phyloP scores from a whole-genome alignment of 1,140 invertebrate genomes.

The Solenopsis fugax region DNA sequence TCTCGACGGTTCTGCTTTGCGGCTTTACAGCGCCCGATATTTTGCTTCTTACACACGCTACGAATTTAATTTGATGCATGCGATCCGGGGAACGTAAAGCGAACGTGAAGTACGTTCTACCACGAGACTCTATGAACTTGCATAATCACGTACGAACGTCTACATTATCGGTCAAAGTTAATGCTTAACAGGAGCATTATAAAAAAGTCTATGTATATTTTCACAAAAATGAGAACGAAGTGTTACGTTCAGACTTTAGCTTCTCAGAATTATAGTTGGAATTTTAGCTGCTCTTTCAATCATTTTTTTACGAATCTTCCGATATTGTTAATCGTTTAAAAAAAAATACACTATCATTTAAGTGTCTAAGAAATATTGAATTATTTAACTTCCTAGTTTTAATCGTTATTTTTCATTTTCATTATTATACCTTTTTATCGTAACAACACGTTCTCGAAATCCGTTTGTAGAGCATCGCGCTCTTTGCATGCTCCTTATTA shows the following conservation, averaged over 20 bases:
- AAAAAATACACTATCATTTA: neutral
- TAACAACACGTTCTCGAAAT: neutral
- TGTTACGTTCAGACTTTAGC: neutral
- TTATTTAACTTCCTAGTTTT: neutral
- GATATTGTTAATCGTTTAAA: neutral
- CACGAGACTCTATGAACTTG: conserved; percentile 14
- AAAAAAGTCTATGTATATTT: neutral
- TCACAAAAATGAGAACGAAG: neutral
- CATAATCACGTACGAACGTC: conserved; percentile 18
- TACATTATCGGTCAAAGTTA: conserved; percentile 16
- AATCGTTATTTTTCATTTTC: neutral
- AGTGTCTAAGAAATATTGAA: neutral
- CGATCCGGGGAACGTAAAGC: conserved; percentile 40
- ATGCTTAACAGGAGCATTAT: neutral
- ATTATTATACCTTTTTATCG: neutral
- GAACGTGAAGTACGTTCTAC: conserved; percentile 41
- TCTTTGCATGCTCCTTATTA: neutral
- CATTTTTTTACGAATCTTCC: neutral
- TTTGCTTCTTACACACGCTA: conserved; percentile 41
- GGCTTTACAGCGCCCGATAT: neutral
- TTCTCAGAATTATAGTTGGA: neutral
- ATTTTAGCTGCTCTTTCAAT: neutral
- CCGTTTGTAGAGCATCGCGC: neutral
- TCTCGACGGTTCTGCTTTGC: conserved; percentile 1
- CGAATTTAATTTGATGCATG: conserved; percentile 49